Evolutionary conservation across 2,113 vertebrate species (phyloP).

Genomic region (Callospermophilus lateralis): DNA sequence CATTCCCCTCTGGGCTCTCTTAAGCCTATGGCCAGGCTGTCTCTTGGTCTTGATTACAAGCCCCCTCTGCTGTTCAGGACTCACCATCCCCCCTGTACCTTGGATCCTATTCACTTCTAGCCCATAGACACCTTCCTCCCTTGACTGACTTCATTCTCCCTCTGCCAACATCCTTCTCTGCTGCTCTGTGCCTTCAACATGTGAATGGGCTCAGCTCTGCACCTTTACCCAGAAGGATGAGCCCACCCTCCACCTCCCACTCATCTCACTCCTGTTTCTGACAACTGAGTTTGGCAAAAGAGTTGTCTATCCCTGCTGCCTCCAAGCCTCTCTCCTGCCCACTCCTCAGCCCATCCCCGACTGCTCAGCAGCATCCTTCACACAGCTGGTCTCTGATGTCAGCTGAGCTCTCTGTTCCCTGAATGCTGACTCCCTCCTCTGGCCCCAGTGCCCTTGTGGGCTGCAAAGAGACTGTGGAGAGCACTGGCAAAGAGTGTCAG

Average conservation of each 20-base stretch:
- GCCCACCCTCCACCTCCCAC: not conserved
- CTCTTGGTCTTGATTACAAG: no score
- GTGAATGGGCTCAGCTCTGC: not conserved
- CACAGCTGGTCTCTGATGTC: not conserved
- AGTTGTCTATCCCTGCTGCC: not conserved
- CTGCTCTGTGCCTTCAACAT: not conserved
- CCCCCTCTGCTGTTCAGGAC: not conserved
- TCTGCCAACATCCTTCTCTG: not conserved
- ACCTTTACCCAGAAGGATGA: not conserved
- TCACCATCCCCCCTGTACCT: not conserved
- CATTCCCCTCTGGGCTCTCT: not conserved
- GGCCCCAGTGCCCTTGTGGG: no score
- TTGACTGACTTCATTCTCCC: fast-evolving
- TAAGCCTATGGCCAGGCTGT: no score
- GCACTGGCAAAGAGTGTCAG: no score
- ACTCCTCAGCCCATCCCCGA: fast-evolving
- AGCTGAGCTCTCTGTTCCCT: not conserved
- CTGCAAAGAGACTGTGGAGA: fast-evolving
- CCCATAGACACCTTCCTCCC: not conserved
- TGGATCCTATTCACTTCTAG: not conserved
- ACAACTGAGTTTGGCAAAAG: not conserved
- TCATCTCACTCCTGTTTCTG: not conserved
- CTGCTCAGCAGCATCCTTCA: fast-evolving
- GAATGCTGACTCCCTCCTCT: not conserved
- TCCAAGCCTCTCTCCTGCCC: not conserved